These are phyloP conservation scores for Pachliopta kotzebuea DNA, from an alignment of 2,888 invertebrate genomes.

Conservation along the genomic window DNA sequence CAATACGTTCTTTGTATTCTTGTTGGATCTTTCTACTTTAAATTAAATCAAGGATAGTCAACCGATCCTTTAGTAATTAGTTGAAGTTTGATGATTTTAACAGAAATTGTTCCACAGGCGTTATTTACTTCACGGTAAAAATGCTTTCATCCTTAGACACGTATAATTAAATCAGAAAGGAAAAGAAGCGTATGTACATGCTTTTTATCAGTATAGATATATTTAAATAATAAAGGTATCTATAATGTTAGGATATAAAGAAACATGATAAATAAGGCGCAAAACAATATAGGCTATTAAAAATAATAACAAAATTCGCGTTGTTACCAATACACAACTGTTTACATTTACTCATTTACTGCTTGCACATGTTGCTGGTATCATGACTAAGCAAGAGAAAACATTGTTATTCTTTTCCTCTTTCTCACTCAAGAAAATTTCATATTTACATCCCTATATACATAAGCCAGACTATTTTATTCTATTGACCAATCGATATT, in stretches of 20 bases:
- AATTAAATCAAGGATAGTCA: not conserved
- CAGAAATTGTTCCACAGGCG: not conserved
- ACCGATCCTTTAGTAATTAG: not conserved
- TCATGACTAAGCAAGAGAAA: slow-evolving; percentile 9
- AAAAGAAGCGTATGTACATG: not conserved
- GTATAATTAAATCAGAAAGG: not conserved
- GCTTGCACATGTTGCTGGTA: slow-evolving; percentile 4
- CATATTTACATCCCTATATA: slow-evolving; percentile 25
- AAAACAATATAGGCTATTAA: not conserved
- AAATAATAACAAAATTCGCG: too few species aligned
- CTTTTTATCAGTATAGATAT: too few species aligned
- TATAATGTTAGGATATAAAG: too few species aligned
- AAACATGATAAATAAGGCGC: too few species aligned
- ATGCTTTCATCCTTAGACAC: not conserved
- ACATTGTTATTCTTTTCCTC: slow-evolving; percentile 33
- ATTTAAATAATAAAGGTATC: too few species aligned
- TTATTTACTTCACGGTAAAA: not conserved
- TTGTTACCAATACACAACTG: slow-evolving; percentile 4
- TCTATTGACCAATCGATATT: too few species aligned
- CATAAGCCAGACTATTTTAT: not conserved
- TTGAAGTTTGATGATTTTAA: not conserved
- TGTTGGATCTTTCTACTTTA: not conserved
- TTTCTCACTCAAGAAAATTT: slow-evolving; percentile 34
- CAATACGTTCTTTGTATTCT: not conserved
- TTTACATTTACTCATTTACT: slow-evolving; percentile 14